These are phyloP conservation scores for Volucella zonaria DNA, from an alignment of 2,888 invertebrate species.

Conservation along the genomic window DNA sequence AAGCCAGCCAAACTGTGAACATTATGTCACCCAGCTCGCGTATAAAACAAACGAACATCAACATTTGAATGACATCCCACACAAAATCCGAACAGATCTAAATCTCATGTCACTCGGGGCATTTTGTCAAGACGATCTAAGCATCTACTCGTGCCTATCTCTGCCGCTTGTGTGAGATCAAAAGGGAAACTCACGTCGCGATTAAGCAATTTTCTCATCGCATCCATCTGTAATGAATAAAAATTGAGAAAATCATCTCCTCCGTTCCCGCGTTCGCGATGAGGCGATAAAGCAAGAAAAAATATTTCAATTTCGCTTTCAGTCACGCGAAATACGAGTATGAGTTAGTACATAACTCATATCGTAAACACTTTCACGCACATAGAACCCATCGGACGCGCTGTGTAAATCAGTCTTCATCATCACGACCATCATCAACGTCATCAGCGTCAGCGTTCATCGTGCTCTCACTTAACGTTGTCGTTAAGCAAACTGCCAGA, in stretches of 20 bases:
- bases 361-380: constrained; percentile 41
- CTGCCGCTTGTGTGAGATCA: not conserved
- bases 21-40: too few species aligned
- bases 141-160: too few species aligned
- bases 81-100: too few species aligned
- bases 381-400: constrained; percentile 26
- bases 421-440: constrained; percentile 15
- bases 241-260: constrained; percentile 1
- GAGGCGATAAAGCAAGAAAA: too few species aligned
- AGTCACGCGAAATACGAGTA: constrained; percentile 41
- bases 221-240: not conserved
- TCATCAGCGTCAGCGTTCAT: constrained; percentile 26
- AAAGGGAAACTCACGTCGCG: not conserved
- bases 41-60: too few species aligned
- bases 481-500: constrained; percentile 9
- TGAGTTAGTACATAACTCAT: constrained; percentile 26
- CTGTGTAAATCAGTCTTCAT: constrained; percentile 53
- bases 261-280: not conserved
- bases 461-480: constrained; percentile 19
- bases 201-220: constrained; percentile 31
- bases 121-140: too few species aligned
- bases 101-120: too few species aligned
- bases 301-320: constrained; percentile 42
- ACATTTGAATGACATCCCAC: too few species aligned
- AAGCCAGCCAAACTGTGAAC: too few species aligned